Evolutionary conservation across 2,797 vertebrate species (phyloP), one percentile per base, ranked within the genome.

Genomic region (Prionace glauca): DNA sequence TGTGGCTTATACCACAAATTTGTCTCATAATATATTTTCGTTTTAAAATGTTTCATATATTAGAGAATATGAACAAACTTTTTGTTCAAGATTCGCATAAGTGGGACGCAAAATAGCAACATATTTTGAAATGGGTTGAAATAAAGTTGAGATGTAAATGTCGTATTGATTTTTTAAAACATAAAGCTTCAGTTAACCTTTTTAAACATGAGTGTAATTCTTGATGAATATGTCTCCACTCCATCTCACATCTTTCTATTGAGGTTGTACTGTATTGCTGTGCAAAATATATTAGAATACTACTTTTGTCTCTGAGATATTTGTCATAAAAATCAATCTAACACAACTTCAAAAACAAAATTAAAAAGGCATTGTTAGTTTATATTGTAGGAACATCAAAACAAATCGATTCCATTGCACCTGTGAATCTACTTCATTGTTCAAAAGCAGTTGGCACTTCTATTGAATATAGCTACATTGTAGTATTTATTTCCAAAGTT

Each of bases 271-370:
- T 56, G 29, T 20, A 8, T 60, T 72, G 45, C n/a, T 74, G 69
- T 94, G 36, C 41, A 94, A 94, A 94, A 94, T 4, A 14, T 29
- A 16, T 50, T 50, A 94, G 36, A 41, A 56, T 94, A 32, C 4
- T 45, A 71, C 22, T 92, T 67, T 36, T 45, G 16, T 32, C 10
- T 50, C 69, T 29, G 41, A 94, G 45, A 72, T 94, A 94, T 72
- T 50, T 94, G 93, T 74, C 24, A 45, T 29, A 72, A 50, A 93
- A 41, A 94, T 72, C 18, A 94, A 71, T 71, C 71, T 94, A 94
- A 94, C 20, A 71, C 26, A 71, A 94, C 36, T 74, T 8, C 41
- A 50, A 74, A 50, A 71, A 32, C 4, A 94, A 69, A 65, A 45
- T 29, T 50, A 72, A 71, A 94, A 94, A 45, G 1, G 12, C 69